Conservation (phyloP, 1,140 invertebrate genomes). For the Delia radicum region DNA sequence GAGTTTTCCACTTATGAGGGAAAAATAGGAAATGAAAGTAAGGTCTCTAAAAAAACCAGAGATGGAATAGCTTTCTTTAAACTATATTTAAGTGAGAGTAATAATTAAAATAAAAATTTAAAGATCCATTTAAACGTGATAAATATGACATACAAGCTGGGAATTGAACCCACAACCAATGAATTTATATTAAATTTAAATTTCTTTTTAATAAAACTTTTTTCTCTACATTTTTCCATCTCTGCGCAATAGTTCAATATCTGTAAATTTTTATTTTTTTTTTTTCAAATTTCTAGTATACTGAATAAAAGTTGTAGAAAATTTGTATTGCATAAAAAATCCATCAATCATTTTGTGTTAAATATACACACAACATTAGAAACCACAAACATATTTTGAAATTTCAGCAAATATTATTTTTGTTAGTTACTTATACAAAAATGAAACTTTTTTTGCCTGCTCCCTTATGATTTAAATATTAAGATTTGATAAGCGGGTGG, state of each 20-base stretch:
- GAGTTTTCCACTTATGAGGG: background rate
- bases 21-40: background rate
- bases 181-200: too few species aligned
- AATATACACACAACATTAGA: background rate
- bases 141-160: too few species aligned
- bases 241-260: background rate
- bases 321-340: background rate
- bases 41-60: background rate
- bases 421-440: background rate
- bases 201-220: too few species aligned
- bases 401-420: background rate
- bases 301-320: background rate
- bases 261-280: background rate
- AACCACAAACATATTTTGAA: conserved; percentile 5
- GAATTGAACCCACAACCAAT: too few species aligned
- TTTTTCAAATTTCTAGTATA: background rate
- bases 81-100: too few species aligned
- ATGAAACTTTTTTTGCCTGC: background rate
- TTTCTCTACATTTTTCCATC: background rate
- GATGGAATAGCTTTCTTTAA: background rate
- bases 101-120: too few species aligned
- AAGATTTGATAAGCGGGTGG: background rate
- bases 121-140: too few species aligned
- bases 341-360: background rate
- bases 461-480: conserved; percentile 5